A percentile compares a stretch with the other conserved stretches of the same genome.
Evolutionary conservation across 2,113 vertebrate species (phyloP).

Genomic region (Mustela nigripes): DNA sequence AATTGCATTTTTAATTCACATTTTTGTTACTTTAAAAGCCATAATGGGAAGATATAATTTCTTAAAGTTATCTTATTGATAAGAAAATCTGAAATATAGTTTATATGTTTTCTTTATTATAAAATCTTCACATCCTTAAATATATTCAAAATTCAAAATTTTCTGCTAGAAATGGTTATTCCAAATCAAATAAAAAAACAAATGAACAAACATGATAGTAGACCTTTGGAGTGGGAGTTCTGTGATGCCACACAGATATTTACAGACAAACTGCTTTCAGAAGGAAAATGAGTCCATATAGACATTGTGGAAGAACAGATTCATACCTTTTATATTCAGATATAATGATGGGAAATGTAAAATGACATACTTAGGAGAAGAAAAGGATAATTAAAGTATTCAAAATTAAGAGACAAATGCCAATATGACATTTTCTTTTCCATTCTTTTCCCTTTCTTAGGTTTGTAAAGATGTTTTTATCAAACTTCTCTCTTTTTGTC

Average conservation of each 20-base stretch:
- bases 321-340: background rate
- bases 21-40: background rate
- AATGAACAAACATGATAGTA: background rate
- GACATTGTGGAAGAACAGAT: background rate
- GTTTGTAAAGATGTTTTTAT: constrained; percentile 36
- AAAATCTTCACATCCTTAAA: background rate
- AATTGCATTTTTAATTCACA: background rate
- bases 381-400: constrained; percentile 52
- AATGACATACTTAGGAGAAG: background rate
- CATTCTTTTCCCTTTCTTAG: constrained; percentile 37
- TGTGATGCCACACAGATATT: background rate
- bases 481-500: constrained; percentile 39
- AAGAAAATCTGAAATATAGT: background rate
- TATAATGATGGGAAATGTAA: background rate
- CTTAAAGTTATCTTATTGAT: background rate
- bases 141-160: background rate
- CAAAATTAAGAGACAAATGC: constrained; percentile 62
- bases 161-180: background rate
- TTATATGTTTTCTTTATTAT: background rate
- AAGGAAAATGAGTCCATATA: background rate
- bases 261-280: background rate
- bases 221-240: background rate
- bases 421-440: constrained; percentile 70
- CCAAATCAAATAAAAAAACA: background rate
- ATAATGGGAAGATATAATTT: background rate